Conservation (phyloP, 2,113 vertebrate genomes). For the Callocephalon fimbriatum region DNA sequence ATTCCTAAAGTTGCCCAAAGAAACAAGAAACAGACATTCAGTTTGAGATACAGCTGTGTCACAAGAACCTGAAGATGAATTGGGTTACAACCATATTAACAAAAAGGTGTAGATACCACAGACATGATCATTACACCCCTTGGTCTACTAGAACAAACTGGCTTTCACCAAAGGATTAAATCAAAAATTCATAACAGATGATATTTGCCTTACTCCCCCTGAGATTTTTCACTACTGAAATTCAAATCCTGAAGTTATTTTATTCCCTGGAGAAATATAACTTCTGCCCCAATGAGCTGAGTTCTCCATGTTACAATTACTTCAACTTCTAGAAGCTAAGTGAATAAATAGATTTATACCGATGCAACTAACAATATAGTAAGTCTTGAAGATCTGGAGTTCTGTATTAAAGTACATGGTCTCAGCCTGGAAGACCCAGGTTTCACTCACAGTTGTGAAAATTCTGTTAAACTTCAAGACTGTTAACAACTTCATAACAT, state of each 20-base stretch:
- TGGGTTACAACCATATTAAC: background rate
- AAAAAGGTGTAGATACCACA: background rate
- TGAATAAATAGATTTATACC: background rate
- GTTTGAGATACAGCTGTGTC: background rate
- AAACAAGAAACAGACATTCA: background rate
- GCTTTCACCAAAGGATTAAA: background rate
- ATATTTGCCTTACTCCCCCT: background rate
- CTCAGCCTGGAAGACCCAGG: background rate
- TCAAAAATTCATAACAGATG: background rate
- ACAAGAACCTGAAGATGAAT: background rate
- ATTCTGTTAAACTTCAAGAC: background rate
- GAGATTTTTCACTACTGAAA: background rate
- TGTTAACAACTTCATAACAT: background rate
- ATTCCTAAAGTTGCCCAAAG: background rate
- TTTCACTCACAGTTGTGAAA: background rate
- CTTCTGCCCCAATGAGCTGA: background rate
- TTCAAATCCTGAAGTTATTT: background rate
- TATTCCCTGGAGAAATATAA: background rate
- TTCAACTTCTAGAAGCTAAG: background rate
- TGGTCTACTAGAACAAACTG: background rate
- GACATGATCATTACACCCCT: background rate
- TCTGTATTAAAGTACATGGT: rapidly evolving
- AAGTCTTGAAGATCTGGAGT: background rate
- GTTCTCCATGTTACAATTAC: background rate
- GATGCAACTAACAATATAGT: background rate